Conservation (phyloP, 1,140 invertebrate species). For the Leptinotarsa defecta region DNA sequence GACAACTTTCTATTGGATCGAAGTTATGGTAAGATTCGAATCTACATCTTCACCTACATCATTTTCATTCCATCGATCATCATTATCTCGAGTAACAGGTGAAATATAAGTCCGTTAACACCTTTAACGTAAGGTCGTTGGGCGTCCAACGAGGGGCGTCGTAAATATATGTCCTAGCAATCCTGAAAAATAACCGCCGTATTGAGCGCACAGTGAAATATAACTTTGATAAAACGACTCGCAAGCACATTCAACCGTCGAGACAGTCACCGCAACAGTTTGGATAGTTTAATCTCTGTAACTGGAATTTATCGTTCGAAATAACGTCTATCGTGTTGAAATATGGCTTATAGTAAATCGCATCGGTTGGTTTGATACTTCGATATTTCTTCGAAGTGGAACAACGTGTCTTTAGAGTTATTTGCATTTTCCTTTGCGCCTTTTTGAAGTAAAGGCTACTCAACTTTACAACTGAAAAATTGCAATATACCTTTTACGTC, state of each 20-base stretch:
- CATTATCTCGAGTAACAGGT: constrained; percentile 10
- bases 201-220: constrained; percentile 27
- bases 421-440: constrained; percentile 2
- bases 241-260: constrained; percentile 20
- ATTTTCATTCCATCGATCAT: not conserved
- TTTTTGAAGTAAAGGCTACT: not conserved
- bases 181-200: constrained; percentile 15
- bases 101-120: constrained; percentile 16
- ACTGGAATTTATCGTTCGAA: constrained; percentile 22
- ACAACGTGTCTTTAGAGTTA: not conserved
- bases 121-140: not conserved
- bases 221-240: constrained; percentile 28
- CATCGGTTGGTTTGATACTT: constrained; percentile 4
- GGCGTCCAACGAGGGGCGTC: constrained; percentile 9
- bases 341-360: constrained; percentile 15
- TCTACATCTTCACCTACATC: too few relatives aligned
- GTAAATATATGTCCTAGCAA: constrained; percentile 10
- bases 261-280: constrained; percentile 27
- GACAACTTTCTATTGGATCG: too few relatives aligned
- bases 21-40: too few relatives aligned
- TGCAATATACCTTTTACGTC: not conserved
- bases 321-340: constrained; percentile 20
- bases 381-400: constrained; percentile 12
- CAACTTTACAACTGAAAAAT: not conserved
- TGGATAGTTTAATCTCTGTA: constrained; percentile 30